Percentiles rank a stretch among this genome's conserved stretches.
These are phyloP conservation scores for Spea multiplicata DNA, from an alignment of 2,113 vertebrate species.

Conservation along the genomic window DNA sequence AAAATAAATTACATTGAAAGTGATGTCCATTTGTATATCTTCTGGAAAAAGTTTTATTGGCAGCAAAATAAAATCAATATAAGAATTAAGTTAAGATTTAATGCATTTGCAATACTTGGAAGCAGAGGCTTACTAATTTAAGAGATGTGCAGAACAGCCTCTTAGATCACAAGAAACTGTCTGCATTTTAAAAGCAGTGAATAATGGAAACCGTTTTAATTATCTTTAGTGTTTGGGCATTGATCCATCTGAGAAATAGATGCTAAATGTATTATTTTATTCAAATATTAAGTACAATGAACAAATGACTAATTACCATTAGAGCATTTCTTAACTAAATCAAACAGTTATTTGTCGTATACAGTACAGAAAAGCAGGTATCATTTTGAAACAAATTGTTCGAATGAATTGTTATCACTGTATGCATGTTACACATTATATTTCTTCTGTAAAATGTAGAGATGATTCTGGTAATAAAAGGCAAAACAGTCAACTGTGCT, in stretches of 20 bases:
- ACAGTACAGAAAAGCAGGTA: too few relatives aligned
- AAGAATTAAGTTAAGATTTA: slow-evolving; percentile 34
- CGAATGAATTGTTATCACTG: too few relatives aligned
- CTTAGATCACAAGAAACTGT: slow-evolving; percentile 4
- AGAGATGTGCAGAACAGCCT: slow-evolving; percentile 6
- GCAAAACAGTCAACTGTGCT: background rate
- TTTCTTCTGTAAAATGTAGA: too few relatives aligned
- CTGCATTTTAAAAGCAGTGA: slow-evolving; percentile 12
- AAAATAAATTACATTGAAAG: slow-evolving; percentile 14
- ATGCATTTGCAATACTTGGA: slow-evolving; percentile 37
- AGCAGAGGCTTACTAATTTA: slow-evolving; percentile 31
- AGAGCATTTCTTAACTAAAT: too few relatives aligned
- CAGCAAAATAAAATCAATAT: slow-evolving; percentile 30
- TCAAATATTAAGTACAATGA: background rate
- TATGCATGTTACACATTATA: too few relatives aligned
- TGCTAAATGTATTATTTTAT: background rate
- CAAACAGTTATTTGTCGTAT: too few relatives aligned
- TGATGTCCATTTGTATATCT: slow-evolving; percentile 8
- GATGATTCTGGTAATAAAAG: too few relatives aligned
- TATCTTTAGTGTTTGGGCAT: slow-evolving; percentile 13
- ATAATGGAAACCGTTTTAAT: slow-evolving; percentile 27
- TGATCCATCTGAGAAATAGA: background rate
- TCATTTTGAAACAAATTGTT: too few relatives aligned
- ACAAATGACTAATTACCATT: background rate
- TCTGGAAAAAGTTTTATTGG: slow-evolving; percentile 35